These are phyloP conservation scores for Agrilus planipennis DNA, from an alignment of 1,140 invertebrate species.

Conservation along the genomic window DNA sequence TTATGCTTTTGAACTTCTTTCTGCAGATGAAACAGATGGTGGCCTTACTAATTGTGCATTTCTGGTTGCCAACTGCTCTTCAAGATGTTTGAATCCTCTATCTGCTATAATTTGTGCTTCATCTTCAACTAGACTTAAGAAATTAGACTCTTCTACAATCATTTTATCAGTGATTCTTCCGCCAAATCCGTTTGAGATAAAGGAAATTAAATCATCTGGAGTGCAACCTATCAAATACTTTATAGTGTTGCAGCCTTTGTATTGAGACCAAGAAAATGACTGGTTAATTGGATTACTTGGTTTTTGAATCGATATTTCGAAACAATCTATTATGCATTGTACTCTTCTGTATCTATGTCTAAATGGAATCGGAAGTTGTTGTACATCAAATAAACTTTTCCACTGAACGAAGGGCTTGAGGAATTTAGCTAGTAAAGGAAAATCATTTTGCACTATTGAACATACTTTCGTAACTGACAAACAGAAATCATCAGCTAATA, in stretches of 20 bases:
- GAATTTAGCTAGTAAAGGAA: not conserved
- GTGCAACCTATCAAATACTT: conserved; percentile 22
- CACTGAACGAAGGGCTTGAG: not conserved
- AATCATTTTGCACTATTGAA: not conserved
- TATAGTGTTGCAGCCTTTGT: conserved; percentile 17
- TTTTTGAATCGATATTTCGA: conserved; percentile 10
- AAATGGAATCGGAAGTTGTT: not conserved
- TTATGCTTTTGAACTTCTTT: no score
- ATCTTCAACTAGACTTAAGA: conserved; percentile 10
- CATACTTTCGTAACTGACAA: not conserved
- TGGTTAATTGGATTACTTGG: conserved; percentile 7
- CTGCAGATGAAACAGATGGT: no score
- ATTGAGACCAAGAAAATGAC: conserved; percentile 5
- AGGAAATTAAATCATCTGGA: conserved; percentile 22
- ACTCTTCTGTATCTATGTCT: not conserved
- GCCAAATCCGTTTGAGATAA: conserved; percentile 19
- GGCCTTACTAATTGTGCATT: conserved; percentile 4
- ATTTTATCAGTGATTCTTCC: conserved; percentile 17
- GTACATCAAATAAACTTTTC: not conserved
- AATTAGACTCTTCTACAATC: conserved; percentile 15
- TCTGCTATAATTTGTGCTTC: conserved; percentile 20
- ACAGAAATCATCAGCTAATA: conserved; percentile 3
- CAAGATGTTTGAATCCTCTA: conserved; percentile 11
- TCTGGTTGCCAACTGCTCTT: not conserved
- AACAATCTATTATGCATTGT: conserved; percentile 6